A percentile compares a stretch with the other conserved stretches of the same genome.
Evolutionary conservation across 2,113 vertebrate species (phyloP).

Genomic region (Pantherophis guttatus): DNA sequence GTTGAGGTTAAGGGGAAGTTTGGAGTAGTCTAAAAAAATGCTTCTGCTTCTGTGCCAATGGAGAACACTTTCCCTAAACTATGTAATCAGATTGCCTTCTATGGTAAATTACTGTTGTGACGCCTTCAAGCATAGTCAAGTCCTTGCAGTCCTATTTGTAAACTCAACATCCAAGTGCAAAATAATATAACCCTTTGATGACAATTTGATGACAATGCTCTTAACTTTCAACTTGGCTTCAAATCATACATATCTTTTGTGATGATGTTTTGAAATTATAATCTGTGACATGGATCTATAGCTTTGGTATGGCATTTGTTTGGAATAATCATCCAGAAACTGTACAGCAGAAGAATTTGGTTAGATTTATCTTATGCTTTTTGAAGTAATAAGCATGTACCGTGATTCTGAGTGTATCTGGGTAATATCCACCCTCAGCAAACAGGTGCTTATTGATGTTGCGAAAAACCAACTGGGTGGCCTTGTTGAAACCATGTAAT

Average conservation of each 20-base stretch:
- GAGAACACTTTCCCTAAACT: background rate
- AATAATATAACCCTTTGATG: background rate
- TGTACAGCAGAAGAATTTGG: background rate
- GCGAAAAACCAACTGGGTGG: slow-evolving; percentile 16
- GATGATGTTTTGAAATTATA: background rate
- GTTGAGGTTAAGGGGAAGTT: background rate
- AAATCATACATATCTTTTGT: background rate
- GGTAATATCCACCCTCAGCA: background rate
- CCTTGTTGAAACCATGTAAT: slow-evolving; percentile 28
- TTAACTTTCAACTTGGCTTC: background rate
- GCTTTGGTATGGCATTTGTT: background rate
- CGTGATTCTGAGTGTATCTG: background rate
- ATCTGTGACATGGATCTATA: background rate
- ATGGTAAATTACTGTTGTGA: background rate
- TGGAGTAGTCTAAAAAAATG: background rate
- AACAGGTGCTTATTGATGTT: slow-evolving; percentile 4
- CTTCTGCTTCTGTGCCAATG: background rate
- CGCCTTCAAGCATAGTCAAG: background rate
- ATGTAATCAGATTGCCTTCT: background rate
- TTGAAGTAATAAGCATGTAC: background rate
- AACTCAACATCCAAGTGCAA: background rate
- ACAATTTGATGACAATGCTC: background rate
- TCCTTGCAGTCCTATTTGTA: background rate
- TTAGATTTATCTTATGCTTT: background rate
- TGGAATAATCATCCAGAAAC: background rate